A percentile compares a stretch with the other conserved stretches of the same genome.
Evolutionary conservation across 2,113 vertebrate genomes (phyloP).

Genomic region (Caretta caretta): DNA sequence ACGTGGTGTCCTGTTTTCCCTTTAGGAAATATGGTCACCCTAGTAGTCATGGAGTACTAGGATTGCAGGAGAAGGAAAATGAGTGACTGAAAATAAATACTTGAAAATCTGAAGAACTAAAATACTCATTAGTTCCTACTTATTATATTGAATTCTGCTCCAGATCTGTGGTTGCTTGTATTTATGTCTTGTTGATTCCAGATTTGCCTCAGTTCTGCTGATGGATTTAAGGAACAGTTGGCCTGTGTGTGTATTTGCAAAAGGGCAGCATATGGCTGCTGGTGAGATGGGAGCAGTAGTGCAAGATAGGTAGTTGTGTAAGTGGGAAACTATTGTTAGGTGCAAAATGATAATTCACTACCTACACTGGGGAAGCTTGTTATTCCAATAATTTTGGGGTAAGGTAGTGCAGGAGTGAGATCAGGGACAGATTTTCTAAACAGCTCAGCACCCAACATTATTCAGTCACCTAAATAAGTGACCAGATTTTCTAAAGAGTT

Average conservation of each 20-base stretch:
- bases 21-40: no score
- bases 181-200: slow-evolving; percentile 6
- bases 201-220: background rate
- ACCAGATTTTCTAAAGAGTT: background rate
- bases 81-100: slow-evolving; percentile 8
- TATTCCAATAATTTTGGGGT: background rate
- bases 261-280: slow-evolving; percentile 6
- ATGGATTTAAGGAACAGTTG: background rate
- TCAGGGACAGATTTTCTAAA: slow-evolving; percentile 8
- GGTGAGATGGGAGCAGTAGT: background rate
- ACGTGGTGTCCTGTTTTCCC: no score
- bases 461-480: background rate
- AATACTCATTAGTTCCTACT: fast-evolving
- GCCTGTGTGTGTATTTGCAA: slow-evolving; percentile 40
- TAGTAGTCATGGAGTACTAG: background rate
- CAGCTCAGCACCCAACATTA: background rate
- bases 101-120: background rate
- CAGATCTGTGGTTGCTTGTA: slow-evolving; percentile 25
- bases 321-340: background rate
- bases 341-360: background rate
- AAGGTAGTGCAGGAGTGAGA: background rate
- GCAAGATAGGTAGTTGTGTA: background rate
- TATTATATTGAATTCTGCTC: slow-evolving; percentile 28
- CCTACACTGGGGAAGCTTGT: background rate
- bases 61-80: slow-evolving; percentile 25